These are phyloP conservation scores for Argya squamiceps DNA, from an alignment of 2,797 vertebrate species.

Conservation along the genomic window DNA sequence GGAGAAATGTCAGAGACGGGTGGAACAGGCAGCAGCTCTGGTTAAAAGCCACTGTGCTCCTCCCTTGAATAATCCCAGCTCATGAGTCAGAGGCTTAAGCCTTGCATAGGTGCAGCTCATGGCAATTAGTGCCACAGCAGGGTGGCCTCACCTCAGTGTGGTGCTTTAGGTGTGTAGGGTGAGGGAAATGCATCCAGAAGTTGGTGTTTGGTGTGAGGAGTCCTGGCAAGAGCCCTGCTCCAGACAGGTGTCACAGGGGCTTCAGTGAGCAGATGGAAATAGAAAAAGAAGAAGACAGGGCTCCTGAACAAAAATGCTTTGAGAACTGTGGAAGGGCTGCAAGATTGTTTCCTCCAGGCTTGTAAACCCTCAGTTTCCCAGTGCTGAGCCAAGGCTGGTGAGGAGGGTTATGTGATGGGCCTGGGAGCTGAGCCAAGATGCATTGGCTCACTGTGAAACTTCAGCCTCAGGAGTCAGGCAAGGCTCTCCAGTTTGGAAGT, in stretches of 20 bases:
- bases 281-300: background rate
- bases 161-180: background rate
- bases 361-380: background rate
- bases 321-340: background rate
- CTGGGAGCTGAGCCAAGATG: background rate
- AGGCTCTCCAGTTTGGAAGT: background rate
- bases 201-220: background rate
- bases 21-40: background rate
- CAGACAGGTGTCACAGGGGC: background rate
- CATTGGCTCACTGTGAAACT: background rate
- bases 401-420: background rate
- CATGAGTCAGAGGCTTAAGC: background rate
- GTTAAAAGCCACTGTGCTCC: background rate
- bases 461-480: background rate
- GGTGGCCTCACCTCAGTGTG: background rate
- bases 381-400: background rate
- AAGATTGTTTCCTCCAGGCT: background rate
- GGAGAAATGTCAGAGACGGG: fast-evolving
- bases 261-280: background rate
- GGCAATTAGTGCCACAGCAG: background rate
- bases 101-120: background rate
- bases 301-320: background rate
- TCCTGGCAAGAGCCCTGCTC: background rate
- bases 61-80: background rate
- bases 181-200: background rate